These are phyloP conservation scores for Hypercompe scribonia DNA, from an alignment of 2,888 invertebrate species.

Conservation along the genomic window DNA sequence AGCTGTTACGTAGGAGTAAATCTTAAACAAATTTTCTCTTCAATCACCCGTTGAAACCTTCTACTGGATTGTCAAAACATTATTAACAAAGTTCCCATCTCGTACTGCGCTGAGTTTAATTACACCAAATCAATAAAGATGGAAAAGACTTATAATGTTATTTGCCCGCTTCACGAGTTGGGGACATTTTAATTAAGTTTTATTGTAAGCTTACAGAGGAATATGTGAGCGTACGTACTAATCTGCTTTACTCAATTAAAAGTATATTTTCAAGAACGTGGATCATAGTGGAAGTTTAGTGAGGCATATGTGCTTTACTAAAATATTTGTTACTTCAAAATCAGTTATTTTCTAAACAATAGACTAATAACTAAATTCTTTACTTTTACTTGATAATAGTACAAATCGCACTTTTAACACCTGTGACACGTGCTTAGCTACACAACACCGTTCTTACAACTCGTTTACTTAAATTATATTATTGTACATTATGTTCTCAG, in stretches of 20 bases:
- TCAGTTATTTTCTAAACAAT: not conserved
- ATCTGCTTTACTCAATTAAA: constrained; percentile 4
- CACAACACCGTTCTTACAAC: no score
- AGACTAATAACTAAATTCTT: no score
- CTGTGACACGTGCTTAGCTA: no score
- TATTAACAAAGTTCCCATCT: constrained; percentile 64
- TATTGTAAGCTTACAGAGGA: not conserved
- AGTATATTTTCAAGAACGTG: constrained; percentile 2
- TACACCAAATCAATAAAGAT: constrained; percentile 55
- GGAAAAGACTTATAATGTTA: constrained; percentile 40
- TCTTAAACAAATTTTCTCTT: constrained; percentile 69
- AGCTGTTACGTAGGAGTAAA: constrained; percentile 61
- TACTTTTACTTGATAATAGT: no score
- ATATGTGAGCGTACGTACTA: constrained; percentile 8
- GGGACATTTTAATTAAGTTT: constrained; percentile 28
- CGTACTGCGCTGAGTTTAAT: constrained; percentile 58
- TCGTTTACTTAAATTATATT: no score
- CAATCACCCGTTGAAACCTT: constrained; percentile 61
- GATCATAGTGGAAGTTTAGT: not conserved
- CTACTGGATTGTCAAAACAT: constrained; percentile 61
- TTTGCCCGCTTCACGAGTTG: constrained; percentile 32
- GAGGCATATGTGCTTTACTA: no score
- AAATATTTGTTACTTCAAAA: no score
- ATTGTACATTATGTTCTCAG: no score
- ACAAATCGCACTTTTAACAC: no score